Evolutionary conservation across 2,888 invertebrate genomes (phyloP), one percentile per base, ranked within the genome.

Genomic region (Epinotia brunnichana): DNA sequence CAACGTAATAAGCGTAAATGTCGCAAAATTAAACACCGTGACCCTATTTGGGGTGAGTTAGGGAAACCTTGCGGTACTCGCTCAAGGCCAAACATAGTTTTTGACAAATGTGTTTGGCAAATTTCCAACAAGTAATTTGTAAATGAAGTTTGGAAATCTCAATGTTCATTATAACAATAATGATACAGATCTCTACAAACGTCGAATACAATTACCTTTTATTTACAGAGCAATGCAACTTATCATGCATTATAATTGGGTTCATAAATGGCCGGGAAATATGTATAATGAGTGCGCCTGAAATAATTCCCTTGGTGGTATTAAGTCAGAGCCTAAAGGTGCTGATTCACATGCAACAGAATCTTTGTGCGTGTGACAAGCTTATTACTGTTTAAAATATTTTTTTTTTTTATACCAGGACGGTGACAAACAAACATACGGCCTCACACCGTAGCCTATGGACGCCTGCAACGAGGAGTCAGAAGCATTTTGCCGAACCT

Each of bases 91-190:
- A 67, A 73, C 69, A 74, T 74, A 75, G 75, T 77, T 77, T n/a
- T 76, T 77, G 75, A 76, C 77, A 79, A 78, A 79, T 78, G 77
- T 75, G 74, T 75, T 74, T 67, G 64, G 74, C 68, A 75, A 78
- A 76, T 76, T 77, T 75, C 74, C 70, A 74, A 68, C 72, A 74
- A 70, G 74, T 74, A 75, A 79, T 77, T 70, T 64, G 60, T 75
- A 74, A 77, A 77, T 77, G 74, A 77, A 77, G 19, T 76, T 77
- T 74, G 54, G 57, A 62, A 75, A 76, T 75, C 75, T 69, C 70
- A 70, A 75, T 76, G 75, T 77, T 76, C 53, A 73, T 68, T 74
- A 71, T 76, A 68, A 76, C 76, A 69, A 76, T 77, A 69, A 76
- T 64, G 56, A 67, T 61, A 53, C 19, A 60, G 11, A 60, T 44